A percentile compares a stretch with the other conserved stretches of the same genome.
Conservation (phyloP, 2,888 invertebrate species). For the Andrena bucephala region DNA sequence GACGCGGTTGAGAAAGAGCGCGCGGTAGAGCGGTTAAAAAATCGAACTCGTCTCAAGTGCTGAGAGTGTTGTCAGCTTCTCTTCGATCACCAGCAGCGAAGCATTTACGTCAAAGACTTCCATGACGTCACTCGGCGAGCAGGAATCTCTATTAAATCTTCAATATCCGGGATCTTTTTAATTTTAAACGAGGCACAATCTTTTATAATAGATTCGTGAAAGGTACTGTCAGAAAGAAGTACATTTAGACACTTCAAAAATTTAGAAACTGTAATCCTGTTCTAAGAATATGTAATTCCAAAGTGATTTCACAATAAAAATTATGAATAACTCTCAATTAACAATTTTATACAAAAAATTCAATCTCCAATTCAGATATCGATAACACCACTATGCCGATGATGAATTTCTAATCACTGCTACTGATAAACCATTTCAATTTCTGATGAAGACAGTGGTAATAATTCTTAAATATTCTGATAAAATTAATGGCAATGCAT, state of each 20-base stretch:
- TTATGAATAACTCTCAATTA: neutral
- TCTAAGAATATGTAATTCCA: neutral
- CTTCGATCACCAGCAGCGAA: constrained; percentile 56
- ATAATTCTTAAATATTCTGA: no score
- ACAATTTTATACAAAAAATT: no score
- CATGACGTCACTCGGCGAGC: constrained; percentile 67
- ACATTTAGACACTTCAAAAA: neutral
- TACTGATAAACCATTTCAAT: no score
- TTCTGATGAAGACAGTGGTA: no score
- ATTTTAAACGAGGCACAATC: no score
- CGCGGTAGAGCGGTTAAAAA: constrained; percentile 53
- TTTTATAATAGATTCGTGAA: neutral
- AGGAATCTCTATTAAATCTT: constrained; percentile 23
- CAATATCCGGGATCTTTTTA: neutral
- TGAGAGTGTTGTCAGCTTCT: constrained; percentile 59
- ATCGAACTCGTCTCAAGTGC: constrained; percentile 67
- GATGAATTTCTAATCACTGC: no score
- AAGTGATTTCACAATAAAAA: neutral
- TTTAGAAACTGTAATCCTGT: neutral
- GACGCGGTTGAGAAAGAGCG: constrained; percentile 41
- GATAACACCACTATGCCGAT: no score
- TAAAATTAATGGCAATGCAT: no score
- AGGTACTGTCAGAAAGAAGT: neutral
- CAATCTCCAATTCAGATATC: no score
- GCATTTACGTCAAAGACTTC: constrained; percentile 72